phyloP scores from a whole-genome alignment of 35 echinoderm and acorn worm species.

The Heliocidaris erythrogramma region DNA sequence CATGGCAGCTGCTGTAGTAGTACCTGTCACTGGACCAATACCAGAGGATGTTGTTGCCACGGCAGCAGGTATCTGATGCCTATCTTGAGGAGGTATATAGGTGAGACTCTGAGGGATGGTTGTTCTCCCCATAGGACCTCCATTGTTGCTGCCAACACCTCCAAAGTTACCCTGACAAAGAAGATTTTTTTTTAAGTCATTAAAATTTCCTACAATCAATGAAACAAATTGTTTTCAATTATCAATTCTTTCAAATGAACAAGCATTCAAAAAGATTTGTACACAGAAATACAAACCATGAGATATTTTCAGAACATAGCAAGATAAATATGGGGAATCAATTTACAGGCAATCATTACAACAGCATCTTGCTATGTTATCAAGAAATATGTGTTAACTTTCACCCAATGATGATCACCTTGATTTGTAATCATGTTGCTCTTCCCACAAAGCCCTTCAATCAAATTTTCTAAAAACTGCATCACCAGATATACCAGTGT shows the following conservation, averaged over 20 bases:
- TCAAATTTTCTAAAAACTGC: neutral
- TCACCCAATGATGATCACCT: neutral
- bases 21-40: neutral
- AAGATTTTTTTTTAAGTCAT: neutral
- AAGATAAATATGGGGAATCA: neutral
- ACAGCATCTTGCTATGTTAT: neutral
- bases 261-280: neutral
- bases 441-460: neutral
- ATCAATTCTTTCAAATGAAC: neutral
- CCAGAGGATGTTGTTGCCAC: neutral
- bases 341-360: neutral
- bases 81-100: conserved; percentile 53
- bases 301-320: neutral
- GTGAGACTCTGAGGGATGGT: conserved; percentile 64
- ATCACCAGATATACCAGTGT: neutral
- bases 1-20: neutral
- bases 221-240: neutral
- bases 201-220: neutral
- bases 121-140: conserved; percentile 47
- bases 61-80: conserved; percentile 44
- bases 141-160: conserved; percentile 20
- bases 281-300: neutral
- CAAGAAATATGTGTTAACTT: neutral
- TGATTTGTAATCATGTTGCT: neutral
- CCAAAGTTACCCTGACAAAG: conserved; percentile 34